Evolutionary conservation across 2,797 vertebrate genomes (phyloP).

Genomic region (Muscicapa comitata): DNA sequence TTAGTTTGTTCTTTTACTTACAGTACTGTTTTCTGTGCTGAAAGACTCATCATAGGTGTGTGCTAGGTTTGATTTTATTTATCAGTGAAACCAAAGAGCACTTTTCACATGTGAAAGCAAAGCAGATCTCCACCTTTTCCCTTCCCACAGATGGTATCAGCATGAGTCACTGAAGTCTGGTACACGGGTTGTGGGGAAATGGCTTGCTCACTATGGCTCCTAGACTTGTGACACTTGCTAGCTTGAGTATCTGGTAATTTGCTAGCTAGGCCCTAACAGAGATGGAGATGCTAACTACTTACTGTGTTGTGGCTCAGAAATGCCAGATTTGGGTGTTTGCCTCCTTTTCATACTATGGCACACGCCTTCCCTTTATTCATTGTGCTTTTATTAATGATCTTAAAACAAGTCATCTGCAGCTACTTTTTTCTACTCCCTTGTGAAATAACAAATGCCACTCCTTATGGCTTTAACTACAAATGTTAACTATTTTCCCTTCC

Average conservation of each 20-base stretch:
- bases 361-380: rapidly evolving
- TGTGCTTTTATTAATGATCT: background rate
- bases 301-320: background rate
- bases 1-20: background rate
- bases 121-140: background rate
- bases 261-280: background rate
- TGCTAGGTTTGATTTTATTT: background rate
- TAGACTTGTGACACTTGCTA: background rate
- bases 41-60: background rate
- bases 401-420: background rate
- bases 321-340: background rate
- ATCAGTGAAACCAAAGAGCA: background rate
- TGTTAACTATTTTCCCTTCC: background rate
- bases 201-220: background rate
- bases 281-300: background rate
- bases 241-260: background rate
- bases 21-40: background rate
- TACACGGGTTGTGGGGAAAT: background rate
- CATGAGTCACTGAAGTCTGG: background rate
- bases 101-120: background rate
- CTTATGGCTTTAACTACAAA: background rate
- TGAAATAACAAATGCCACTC: background rate
- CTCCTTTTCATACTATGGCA: background rate
- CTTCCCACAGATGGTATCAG: background rate
- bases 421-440: background rate